Evolutionary conservation across 2,888 invertebrate species (phyloP), one percentile per base, ranked within the genome.

Genomic region (Eupeodes latifasciatus): DNA sequence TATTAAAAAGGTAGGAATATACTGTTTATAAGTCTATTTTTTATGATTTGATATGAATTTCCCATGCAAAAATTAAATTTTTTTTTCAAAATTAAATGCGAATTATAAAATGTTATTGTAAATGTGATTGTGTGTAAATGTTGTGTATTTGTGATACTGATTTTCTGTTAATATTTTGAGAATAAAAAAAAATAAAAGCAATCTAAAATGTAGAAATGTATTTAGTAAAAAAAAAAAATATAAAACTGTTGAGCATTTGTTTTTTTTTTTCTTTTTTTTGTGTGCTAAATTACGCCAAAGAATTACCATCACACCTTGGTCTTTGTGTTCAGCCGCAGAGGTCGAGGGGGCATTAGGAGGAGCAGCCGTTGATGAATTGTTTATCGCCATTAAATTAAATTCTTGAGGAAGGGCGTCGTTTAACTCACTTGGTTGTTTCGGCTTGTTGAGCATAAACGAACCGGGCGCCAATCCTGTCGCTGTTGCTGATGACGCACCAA

Each of bases 341-440:
- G 92, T 81, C 89, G 90, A 83, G 88, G 89, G 85, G 81, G 91
- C 89, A 89, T 90, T 90, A 89, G 90, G 89, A 90, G 89, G 79
- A 89, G 90, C 85, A 89, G 89, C 89, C 89, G 89, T 89, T 90
- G 89, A 90, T 89, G 90, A 81, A 83, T 89, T 89, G 86, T 81
- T 89, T 89, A 83, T 80, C 89, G 85, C 85, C 74, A 81, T 80
- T 89, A 89, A 85, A 89, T 83, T 89, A 85, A 80, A 83, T 82
- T 89, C 80, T 87, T 90, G 90, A 82, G 91, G 90, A 91, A 91
- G 90, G 90, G 90, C 90, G 89, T 90, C 90, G 89, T 91, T 91
- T 92, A 95, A 96, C 95, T 96, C 95, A 96, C 96, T 96, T 95
- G 95, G 94, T 93, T 94, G 95, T 93, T 95, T 95, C 90, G 94